Evolutionary conservation across 2,888 invertebrate species (phyloP).

Genomic region (Dolichomitus sp.): DNA sequence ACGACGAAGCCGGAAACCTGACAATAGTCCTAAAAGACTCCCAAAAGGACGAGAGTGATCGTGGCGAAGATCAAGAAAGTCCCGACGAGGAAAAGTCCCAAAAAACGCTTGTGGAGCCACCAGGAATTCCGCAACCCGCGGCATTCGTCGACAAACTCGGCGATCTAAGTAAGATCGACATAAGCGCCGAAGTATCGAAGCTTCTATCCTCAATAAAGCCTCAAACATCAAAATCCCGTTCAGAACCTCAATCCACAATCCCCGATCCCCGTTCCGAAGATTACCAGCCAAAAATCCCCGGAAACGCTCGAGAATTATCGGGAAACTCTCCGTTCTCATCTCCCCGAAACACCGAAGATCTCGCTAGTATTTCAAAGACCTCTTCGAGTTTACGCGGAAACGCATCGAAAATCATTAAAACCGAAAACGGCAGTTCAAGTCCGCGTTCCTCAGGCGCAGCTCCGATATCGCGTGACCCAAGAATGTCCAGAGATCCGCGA

Average conservation of each 20-base stretch:
- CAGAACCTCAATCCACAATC: slow-evolving; percentile 65
- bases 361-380: background rate
- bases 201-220: slow-evolving; percentile 88
- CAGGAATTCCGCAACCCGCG: slow-evolving; percentile 87
- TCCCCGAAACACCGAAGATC: slow-evolving; percentile 34
- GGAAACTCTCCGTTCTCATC: slow-evolving; percentile 34
- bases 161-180: slow-evolving; percentile 91
- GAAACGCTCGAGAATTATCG: slow-evolving; percentile 22
- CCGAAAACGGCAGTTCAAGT: slow-evolving; percentile 77
- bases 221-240: slow-evolving; percentile 76
- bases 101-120: slow-evolving; percentile 67
- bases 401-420: slow-evolving; percentile 47
- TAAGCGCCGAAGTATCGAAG: slow-evolving; percentile 91
- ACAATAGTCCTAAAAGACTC: slow-evolving; percentile 93
- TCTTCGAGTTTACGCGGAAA: slow-evolving; percentile 11
- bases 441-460: slow-evolving; percentile 76
- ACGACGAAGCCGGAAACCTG: slow-evolving; percentile 79
- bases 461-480: slow-evolving; percentile 81
- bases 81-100: slow-evolving; percentile 63
- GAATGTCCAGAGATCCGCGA: slow-evolving; percentile 83
- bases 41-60: slow-evolving; percentile 87
- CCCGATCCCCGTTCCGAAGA: slow-evolving; percentile 59
- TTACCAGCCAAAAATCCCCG: background rate
- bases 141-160: slow-evolving; percentile 89
- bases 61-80: slow-evolving; percentile 77